Base-by-base conservation (phyloP, 2,888 invertebrate genomes). In the Drosophila histrio region DNA sequence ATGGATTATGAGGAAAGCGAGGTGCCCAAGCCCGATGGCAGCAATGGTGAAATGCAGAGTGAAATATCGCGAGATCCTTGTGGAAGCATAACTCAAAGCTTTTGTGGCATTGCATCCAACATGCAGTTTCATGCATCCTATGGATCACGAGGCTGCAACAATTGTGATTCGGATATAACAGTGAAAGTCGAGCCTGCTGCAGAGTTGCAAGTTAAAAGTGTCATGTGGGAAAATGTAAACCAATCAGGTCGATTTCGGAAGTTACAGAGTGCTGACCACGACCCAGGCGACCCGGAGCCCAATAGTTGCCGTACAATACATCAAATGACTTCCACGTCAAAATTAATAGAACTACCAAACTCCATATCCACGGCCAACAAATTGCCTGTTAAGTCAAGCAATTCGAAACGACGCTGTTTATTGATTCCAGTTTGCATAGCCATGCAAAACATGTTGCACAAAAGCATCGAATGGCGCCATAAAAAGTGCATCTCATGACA, bases 1-100 rank as follows among this genome's bases (percentile, higher is more conserved):
- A 91, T 91, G 90, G 91, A 91, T 36, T 91, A 89, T 46, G 85
- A 90, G 24, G 89, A 89, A 43, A 79, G 63, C 39, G 89, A 88
- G 26, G 21, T 49, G n/a, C 47, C 68, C 1, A 80, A 65, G 3
- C 59, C 57, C 2, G 72, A 77, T 32, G 81, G 62, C 13, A 59
- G 32, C 34, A 74, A 64, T 46, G 69, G 67, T 6, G 68, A 66
- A 1, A 63, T 53, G 6, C 61, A 49, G 0, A 57, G 36, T 1
- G 58, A 73, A 11, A 46, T 60, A 8, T 38, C 62, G 0, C 65
- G 30, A 1, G 62, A 80, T 52, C 67, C 73, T 0, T 67, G 36
- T 41, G 60, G 66, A 8, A 64, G 75, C 9, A 47, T 54, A 7
- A 77, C 70, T 36, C 38, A 67, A 0, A 53, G 77, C 9, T 72